These are phyloP conservation scores for Sarcophilus harrisii DNA, from an alignment of 2,797 vertebrate species.

Conservation along the genomic window DNA sequence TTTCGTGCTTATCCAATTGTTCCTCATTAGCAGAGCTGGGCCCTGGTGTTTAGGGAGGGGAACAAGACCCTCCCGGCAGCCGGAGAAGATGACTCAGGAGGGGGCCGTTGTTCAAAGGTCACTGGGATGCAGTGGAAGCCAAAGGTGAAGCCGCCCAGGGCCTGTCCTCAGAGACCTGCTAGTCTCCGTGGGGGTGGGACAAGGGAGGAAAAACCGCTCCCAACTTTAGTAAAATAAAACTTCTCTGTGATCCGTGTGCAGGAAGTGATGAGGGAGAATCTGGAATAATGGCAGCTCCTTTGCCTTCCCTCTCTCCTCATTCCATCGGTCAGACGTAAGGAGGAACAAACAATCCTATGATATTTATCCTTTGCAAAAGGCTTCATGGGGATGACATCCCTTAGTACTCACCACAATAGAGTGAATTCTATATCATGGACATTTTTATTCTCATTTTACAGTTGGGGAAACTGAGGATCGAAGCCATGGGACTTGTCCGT, in stretches of 20 bases:
- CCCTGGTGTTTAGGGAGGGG: neutral
- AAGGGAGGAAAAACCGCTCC: neutral
- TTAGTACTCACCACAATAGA: neutral
- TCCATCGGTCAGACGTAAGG: neutral
- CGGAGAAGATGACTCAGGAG: neutral
- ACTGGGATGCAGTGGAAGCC: neutral
- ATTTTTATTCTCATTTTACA: neutral
- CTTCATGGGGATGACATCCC: neutral
- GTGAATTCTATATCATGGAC: neutral
- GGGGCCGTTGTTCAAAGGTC: neutral
- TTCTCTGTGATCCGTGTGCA: neutral
- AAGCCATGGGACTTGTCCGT: neutral
- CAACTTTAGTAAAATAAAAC: neutral
- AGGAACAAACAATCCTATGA: neutral
- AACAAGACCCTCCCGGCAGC: neutral
- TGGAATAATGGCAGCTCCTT: neutral
- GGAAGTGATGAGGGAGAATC: neutral
- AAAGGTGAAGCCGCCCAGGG: neutral
- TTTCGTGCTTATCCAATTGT: slow-evolving; percentile 89
- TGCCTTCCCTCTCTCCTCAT: too few relatives aligned
- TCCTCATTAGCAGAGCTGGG: slow-evolving; percentile 84
- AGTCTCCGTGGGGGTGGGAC: neutral
- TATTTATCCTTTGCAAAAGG: neutral
- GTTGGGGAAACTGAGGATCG: neutral
- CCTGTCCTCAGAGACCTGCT: neutral